Percentiles rank a stretch among this genome's conserved stretches.
phyloP scores from a whole-genome alignment of 1,140 invertebrate genomes.

The Semibalanus balanoides region DNA sequence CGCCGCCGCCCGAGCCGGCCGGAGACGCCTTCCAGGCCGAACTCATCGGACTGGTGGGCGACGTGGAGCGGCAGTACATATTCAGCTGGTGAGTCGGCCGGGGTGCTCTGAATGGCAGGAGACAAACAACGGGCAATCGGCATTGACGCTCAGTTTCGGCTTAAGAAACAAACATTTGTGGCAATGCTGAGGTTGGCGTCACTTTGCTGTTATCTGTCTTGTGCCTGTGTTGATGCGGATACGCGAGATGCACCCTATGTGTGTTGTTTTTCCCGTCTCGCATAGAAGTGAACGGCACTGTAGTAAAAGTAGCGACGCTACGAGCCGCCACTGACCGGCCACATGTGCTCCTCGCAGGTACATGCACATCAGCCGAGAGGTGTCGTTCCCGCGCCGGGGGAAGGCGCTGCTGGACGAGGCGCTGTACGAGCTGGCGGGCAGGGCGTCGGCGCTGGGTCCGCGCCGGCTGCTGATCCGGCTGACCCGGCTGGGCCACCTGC shows the following conservation, averaged over 20 bases:
- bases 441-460: neutral
- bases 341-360: neutral
- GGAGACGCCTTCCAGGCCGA: neutral
- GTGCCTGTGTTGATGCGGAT: too few species aligned
- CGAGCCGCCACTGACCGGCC: too few species aligned
- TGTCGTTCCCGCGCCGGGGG: neutral
- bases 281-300: too few species aligned
- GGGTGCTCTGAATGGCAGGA: too few species aligned
- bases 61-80: neutral
- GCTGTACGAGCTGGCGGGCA: neutral
- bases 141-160: too few species aligned
- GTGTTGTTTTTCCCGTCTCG: too few species aligned
- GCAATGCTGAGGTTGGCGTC: too few species aligned
- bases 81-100: neutral
- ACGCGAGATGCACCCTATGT: too few species aligned
- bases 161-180: too few species aligned
- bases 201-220: too few species aligned
- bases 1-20: neutral
- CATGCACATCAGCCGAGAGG: neutral
- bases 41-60: neutral
- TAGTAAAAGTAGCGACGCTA: too few species aligned
- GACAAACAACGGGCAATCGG: too few species aligned
- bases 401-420: neutral
- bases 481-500: neutral
- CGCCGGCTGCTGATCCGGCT: neutral